Evolutionary conservation across 2,797 vertebrate genomes (phyloP).

Genomic region (Pseudopleuronectes americanus): DNA sequence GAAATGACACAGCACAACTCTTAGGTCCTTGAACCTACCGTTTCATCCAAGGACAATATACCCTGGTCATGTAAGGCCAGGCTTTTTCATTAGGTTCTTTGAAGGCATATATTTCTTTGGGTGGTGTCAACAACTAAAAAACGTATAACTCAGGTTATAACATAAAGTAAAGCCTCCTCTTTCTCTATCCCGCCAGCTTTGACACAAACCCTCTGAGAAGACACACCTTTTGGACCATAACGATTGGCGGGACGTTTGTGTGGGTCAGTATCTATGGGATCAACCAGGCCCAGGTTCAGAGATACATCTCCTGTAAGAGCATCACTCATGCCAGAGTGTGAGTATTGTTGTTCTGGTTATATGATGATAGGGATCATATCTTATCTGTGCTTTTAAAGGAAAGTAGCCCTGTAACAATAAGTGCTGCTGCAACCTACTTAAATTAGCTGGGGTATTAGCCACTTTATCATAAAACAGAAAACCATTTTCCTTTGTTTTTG

Average conservation of each 20-base stretch:
- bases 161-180: background rate
- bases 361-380: background rate
- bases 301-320: constrained; percentile 95
- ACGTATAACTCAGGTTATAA: background rate
- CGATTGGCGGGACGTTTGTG: constrained; percentile 89
- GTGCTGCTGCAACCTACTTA: background rate
- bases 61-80: too few species aligned
- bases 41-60: too few species aligned
- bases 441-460: background rate
- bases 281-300: constrained; percentile 96
- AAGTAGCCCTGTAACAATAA: background rate
- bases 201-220: constrained; percentile 90
- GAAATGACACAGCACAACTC: too few species aligned
- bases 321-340: constrained; percentile 92
- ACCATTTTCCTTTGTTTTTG: too few species aligned
- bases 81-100: background rate
- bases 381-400: background rate
- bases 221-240: constrained; percentile 95
- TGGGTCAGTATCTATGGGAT: constrained; percentile 91
- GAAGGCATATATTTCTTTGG: background rate
- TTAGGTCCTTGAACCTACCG: too few species aligned
- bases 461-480: too few species aligned
- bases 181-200: constrained; percentile 81
- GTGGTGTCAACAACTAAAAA: background rate
- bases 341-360: constrained; percentile 66